Evolutionary conservation across 2,888 invertebrate genomes (phyloP).

Genomic region (Chromoteleia sp.): DNA sequence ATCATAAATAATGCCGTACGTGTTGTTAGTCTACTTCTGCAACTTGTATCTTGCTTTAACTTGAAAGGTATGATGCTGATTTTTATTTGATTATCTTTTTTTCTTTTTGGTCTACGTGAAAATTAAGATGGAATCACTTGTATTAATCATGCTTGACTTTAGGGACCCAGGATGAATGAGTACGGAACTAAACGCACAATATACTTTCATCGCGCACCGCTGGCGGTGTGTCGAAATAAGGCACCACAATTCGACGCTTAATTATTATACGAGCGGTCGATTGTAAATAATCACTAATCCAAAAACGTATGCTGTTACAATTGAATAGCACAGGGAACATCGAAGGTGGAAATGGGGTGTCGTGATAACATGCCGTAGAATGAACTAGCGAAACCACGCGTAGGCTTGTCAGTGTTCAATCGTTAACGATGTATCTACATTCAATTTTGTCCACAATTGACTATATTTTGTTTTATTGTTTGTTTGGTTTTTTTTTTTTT

Average conservation of each 20-base stretch:
- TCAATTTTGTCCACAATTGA: constrained; percentile 57
- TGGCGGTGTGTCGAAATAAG: constrained; percentile 81
- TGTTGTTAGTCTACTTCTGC: background rate
- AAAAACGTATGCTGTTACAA: constrained; percentile 55
- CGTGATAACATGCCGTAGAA: constrained; percentile 53
- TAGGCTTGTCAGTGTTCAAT: constrained; percentile 66
- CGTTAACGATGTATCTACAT: constrained; percentile 50
- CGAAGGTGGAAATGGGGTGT: constrained; percentile 51
- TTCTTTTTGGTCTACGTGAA: background rate
- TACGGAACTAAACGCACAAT: constrained; percentile 72
- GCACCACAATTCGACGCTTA: constrained; percentile 81
- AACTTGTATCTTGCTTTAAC: too few relatives aligned
- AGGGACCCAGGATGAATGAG: constrained; percentile 67
- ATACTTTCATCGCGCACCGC: constrained; percentile 80
- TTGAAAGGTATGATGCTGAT: too few relatives aligned
- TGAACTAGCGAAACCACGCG: constrained; percentile 60
- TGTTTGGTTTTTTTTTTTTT: too few relatives aligned
- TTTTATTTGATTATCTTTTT: background rate
- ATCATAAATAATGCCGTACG: background rate
- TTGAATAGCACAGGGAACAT: constrained; percentile 57
- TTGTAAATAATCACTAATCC: constrained; percentile 67
- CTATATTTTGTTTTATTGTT: too few relatives aligned
- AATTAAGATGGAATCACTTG: constrained; percentile 55
- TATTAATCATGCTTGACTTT: constrained; percentile 49
- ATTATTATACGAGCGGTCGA: constrained; percentile 66